Conservation (phyloP, 2,888 invertebrate species). For the Eurois occulta region DNA sequence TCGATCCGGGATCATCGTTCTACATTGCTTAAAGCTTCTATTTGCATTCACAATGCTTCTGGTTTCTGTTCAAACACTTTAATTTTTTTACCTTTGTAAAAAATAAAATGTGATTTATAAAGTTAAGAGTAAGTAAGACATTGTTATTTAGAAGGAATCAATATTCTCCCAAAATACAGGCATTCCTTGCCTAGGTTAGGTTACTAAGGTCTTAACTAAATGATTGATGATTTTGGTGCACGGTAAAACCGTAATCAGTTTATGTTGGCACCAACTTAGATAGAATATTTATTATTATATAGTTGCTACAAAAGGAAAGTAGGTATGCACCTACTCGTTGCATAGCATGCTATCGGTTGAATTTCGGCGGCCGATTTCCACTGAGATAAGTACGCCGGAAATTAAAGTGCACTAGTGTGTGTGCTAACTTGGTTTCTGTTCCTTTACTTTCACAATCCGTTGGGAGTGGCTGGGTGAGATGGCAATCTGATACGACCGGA, state of each 20-base stretch:
- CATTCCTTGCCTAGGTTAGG: too few relatives aligned
- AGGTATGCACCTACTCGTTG: not conserved
- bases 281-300: too few relatives aligned
- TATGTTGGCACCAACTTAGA: too few relatives aligned
- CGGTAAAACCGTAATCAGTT: too few relatives aligned
- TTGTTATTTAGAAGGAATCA: too few relatives aligned
- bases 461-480: not conserved
- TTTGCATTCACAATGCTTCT: slow-evolving; percentile 37
- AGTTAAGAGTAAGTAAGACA: too few relatives aligned
- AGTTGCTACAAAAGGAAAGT: not conserved
- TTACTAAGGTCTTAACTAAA: too few relatives aligned
- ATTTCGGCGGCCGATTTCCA: not conserved
- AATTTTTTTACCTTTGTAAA: not conserved
- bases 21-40: slow-evolving; percentile 10
- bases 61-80: not conserved
- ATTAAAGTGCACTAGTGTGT: not conserved
- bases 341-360: not conserved
- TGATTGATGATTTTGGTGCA: too few relatives aligned
- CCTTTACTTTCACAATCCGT: not conserved
- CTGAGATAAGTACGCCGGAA: not conserved
- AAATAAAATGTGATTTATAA: not conserved
- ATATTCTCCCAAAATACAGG: too few relatives aligned
- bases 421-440: not conserved
- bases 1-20: slow-evolving; percentile 50
- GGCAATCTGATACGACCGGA: not conserved